Evolutionary conservation across 2,113 vertebrate species (phyloP).

Genomic region (Argyrosomus japonicus): DNA sequence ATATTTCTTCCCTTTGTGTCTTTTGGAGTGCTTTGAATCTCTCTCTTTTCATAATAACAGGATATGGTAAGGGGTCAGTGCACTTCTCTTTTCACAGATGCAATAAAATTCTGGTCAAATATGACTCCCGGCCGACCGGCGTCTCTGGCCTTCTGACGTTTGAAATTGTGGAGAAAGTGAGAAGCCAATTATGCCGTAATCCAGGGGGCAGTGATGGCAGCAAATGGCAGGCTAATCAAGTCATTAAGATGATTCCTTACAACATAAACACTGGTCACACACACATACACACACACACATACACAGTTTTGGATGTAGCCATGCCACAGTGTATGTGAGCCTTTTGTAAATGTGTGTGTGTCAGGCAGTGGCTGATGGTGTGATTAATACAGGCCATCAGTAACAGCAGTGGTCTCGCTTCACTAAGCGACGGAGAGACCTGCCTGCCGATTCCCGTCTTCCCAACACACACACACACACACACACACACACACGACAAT

Average conservation of each 20-base stretch:
- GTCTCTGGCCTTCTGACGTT: conserved; percentile 6
- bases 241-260: conserved; percentile 7
- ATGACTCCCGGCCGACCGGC: background rate
- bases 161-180: background rate
- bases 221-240: conserved; percentile 31
- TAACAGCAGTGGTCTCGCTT: conserved; percentile 53
- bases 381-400: conserved; percentile 75
- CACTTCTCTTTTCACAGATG: background rate
- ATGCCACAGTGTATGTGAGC: conserved; percentile 6
- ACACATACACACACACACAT: background rate
- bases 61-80: background rate
- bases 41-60: background rate
- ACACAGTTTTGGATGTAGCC: background rate
- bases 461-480: conserved; percentile 22
- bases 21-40: background rate
- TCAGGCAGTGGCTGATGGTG: conserved; percentile 51
- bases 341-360: conserved; percentile 15
- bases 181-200: background rate
- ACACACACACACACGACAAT: conserved; percentile 7
- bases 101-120: background rate
- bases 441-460: conserved; percentile 32
- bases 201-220: conserved; percentile 8
- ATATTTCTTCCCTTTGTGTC: background rate
- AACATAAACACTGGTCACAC: conserved; percentile 42
- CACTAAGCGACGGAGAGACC: conserved; percentile 46